Evolutionary conservation across 2,888 invertebrate species (phyloP).

Genomic region (Eucriotettix oculatus): DNA sequence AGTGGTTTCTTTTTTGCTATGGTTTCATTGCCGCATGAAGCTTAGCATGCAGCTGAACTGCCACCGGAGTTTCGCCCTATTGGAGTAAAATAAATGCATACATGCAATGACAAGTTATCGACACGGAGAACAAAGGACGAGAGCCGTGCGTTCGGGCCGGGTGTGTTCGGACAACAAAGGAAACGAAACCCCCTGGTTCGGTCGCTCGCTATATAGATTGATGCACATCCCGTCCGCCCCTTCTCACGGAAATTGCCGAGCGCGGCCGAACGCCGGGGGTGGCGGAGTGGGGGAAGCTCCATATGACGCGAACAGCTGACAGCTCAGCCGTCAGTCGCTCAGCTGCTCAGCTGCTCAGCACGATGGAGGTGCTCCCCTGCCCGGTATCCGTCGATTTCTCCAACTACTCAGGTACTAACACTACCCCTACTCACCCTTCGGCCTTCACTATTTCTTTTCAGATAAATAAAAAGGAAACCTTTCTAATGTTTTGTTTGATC

Average conservation of each 20-base stretch:
- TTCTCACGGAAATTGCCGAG: neutral
- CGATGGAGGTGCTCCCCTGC: constrained; percentile 65
- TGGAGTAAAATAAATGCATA: too few species aligned
- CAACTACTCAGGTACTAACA: constrained; percentile 47
- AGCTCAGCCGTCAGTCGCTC: neutral
- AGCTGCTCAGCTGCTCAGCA: neutral
- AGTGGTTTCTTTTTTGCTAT: too few species aligned
- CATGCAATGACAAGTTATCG: too few species aligned
- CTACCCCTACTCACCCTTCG: constrained; percentile 17
- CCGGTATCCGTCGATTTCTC: constrained; percentile 61
- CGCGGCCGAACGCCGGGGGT: neutral
- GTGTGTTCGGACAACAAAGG: neutral
- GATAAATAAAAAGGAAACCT: neutral
- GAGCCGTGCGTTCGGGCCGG: too few species aligned
- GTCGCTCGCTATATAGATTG: neutral
- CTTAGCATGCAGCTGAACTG: too few species aligned
- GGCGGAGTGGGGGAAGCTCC: neutral
- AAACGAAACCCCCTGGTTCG: neutral
- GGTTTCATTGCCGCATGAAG: too few species aligned
- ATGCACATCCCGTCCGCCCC: neutral
- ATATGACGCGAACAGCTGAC: neutral
- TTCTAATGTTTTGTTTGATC: neutral
- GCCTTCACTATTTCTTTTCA: neutral
- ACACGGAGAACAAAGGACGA: too few species aligned
- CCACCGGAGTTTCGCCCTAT: too few species aligned